Evolutionary conservation across 2,113 vertebrate genomes (phyloP), one percentile per base, ranked within the genome.

Genomic region (Chitala chitala): DNA sequence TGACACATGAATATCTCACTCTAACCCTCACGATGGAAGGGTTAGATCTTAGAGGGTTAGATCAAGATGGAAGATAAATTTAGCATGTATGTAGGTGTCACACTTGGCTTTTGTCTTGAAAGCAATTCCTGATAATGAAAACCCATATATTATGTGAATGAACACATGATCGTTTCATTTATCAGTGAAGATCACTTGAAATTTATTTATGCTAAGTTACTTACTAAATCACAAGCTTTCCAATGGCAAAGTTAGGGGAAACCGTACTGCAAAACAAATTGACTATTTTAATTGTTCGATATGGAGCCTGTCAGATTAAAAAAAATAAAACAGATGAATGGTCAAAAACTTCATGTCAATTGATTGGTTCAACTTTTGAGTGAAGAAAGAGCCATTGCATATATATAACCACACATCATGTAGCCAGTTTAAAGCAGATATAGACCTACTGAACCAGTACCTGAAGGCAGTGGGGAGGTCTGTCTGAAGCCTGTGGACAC

Each of bases 341-440:
- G 59, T 20, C 38, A 36, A 63, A 33, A 20, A 12, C 20, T 15
- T 4, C 22, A 63, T 20, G n/a, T 63, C 29, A 31, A 31, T 59
- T 59, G 56, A 59, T 59, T 59, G 56, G 33, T 63, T 63, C 1
- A 13, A 63, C n/a, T 38, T 38, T 63, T 63, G 38, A 29, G 59
- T 36, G 38, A 17, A 29, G 31, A 63, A 63, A 8, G 59, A 20
- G 59, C 17, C 3, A 15, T 38, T 7, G n/a, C 31, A 26, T 63
- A 36, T 54, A 12, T 17, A 63, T 20, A 5, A 9, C 6, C n/a
- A 17, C 33, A 63, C 6, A n/a, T 8, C 17, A 26, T 38, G 59
- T 20, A n/a, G 9, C 4, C n/a, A 33, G 4, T n/a, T 36, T 10
- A 38, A 20, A 63, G 17, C 0, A 15, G 38, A 20, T 38, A 15